Percentiles rank a stretch among this genome's conserved stretches.
Evolutionary conservation across 2,113 vertebrate species (phyloP).

Genomic region (Nipponia nippon): DNA sequence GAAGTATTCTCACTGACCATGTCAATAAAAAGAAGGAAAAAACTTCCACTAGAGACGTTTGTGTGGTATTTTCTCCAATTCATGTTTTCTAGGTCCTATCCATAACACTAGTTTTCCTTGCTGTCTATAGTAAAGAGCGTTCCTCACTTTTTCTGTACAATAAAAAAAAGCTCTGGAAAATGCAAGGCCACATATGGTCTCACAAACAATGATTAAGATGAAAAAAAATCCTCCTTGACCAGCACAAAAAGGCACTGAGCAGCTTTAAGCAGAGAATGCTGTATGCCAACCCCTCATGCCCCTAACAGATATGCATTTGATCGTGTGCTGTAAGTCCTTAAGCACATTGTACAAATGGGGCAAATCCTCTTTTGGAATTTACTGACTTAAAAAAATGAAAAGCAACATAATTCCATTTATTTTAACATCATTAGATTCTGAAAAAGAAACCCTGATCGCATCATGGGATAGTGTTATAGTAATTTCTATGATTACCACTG

Average conservation of each 20-base stretch:
- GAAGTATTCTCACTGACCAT: background rate
- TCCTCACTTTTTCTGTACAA: background rate
- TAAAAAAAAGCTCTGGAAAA: background rate
- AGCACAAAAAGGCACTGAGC: background rate
- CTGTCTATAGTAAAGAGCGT: background rate
- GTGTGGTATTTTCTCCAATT: background rate
- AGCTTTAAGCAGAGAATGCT: background rate
- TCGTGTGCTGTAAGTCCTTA: background rate
- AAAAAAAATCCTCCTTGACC: background rate
- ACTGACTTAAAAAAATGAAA: background rate
- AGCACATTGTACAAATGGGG: constrained; percentile 5
- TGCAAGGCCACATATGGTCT: background rate
- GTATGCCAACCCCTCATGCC: background rate
- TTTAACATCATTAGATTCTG: constrained; percentile 21
- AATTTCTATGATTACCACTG: background rate
- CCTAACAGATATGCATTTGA: background rate
- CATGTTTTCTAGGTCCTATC: fast-evolving
- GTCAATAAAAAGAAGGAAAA: background rate
- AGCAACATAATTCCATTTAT: constrained; percentile 23
- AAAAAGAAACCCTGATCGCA: background rate
- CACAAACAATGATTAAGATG: background rate
- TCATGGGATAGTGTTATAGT: background rate
- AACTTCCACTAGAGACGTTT: background rate
- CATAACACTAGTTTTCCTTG: background rate
- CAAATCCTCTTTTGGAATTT: constrained; percentile 33